A percentile compares a stretch with the other conserved stretches of the same genome.
Evolutionary conservation across 92 coral and sea anemone genomes (phyloP).

Genomic region (Micromussa lordhowensis): DNA sequence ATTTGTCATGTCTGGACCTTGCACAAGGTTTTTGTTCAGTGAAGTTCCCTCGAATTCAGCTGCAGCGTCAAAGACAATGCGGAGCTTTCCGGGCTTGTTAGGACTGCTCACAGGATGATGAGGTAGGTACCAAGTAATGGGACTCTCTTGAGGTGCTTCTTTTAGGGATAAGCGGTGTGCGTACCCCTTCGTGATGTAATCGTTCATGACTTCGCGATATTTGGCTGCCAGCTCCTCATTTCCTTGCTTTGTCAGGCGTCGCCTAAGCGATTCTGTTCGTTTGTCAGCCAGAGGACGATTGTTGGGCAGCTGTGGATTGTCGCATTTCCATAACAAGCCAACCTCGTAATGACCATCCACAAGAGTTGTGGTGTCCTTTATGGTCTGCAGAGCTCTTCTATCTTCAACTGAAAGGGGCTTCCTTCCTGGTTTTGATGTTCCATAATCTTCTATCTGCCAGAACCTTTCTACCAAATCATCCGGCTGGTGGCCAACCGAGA

Average conservation of each 20-base stretch:
- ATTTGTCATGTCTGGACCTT: conserved; percentile 70
- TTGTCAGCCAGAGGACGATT: conserved; percentile 55
- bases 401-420: conserved; percentile 59
- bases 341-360: conserved; percentile 60
- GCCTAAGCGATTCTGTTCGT: conserved; percentile 40
- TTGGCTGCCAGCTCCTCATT: conserved; percentile 44
- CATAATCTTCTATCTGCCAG: conserved; percentile 69
- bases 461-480: conserved; percentile 65
- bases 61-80: conserved; percentile 69
- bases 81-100: conserved; percentile 50
- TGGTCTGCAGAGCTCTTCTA: conserved; percentile 46
- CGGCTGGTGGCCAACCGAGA: conserved; percentile 24
- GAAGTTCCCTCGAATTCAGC: conserved; percentile 61
- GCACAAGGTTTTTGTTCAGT: conserved; percentile 61
- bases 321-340: conserved; percentile 49
- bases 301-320: conserved; percentile 46
- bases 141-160: conserved; percentile 19
- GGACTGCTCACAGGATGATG: conserved; percentile 47
- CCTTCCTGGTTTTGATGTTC: conserved; percentile 37
- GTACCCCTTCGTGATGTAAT: conserved; percentile 54
- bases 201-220: conserved; percentile 61
- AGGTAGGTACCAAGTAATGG: conserved; percentile 59
- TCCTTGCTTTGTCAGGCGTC: conserved; percentile 43
- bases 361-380: conserved; percentile 46
- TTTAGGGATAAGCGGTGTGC: conserved; percentile 54